These are phyloP conservation scores for Drosophila virilis DNA, from an alignment of 1,140 invertebrate species.

Conservation along the genomic window DNA sequence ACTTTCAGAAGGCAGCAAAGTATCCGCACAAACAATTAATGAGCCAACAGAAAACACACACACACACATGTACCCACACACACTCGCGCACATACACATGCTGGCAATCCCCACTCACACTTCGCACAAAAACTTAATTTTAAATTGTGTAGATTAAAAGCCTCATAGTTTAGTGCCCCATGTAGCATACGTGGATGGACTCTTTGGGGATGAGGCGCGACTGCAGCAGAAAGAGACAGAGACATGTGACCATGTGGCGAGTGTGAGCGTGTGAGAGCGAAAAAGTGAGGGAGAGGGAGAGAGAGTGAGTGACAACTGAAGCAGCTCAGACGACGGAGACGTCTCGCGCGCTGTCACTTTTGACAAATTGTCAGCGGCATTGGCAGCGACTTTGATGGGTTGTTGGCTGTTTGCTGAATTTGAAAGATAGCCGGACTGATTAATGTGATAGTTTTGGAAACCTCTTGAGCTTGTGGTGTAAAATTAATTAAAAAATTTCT, in stretches of 20 bases:
- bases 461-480: conserved; percentile 50
- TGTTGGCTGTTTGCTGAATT: conserved; percentile 33
- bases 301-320: conserved; percentile 59
- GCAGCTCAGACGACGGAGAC: conserved; percentile 36
- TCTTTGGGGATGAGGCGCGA: not conserved
- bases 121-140: conserved; percentile 61
- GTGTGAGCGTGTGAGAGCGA: not conserved
- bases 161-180: conserved; percentile 63
- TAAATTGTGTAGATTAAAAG: conserved; percentile 77
- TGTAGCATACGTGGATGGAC: conserved; percentile 32
- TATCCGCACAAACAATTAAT: conserved; percentile 66
- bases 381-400: conserved; percentile 74
- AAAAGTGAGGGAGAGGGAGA: not conserved
- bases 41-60: conserved; percentile 48
- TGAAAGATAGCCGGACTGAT: conserved; percentile 62
- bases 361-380: conserved; percentile 81
- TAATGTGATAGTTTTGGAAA: conserved; percentile 75
- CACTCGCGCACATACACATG: conserved; percentile 11
- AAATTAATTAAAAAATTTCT: conserved; percentile 66
- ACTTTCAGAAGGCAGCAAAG: conserved; percentile 28
- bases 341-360: conserved; percentile 68
- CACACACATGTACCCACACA: conserved; percentile 23
- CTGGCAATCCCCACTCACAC: conserved; percentile 22
- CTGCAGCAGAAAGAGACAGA: not conserved
- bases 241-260: not conserved